phyloP scores from a whole-genome alignment of 1,140 invertebrate species.

The Cardiocondyla obscurior region DNA sequence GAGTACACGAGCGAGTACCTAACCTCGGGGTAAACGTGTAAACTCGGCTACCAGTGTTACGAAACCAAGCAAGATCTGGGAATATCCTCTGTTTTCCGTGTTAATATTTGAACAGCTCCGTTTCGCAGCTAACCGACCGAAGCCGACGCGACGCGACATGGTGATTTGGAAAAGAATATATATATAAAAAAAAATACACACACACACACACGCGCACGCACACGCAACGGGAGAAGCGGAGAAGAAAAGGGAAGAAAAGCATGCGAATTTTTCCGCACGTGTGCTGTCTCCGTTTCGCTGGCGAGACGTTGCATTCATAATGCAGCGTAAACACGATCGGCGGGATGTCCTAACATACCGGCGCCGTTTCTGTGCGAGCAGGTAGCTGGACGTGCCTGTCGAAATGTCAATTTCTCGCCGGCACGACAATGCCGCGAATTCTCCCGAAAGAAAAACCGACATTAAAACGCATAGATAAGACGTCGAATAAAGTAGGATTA shows the following conservation, averaged over 20 bases:
- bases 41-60: constrained; percentile 79
- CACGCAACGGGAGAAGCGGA: not conserved
- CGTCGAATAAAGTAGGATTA: too few relatives aligned
- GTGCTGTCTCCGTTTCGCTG: not conserved
- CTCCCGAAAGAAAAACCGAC: not conserved
- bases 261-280: constrained; percentile 18
- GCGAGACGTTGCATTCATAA: constrained; percentile 10
- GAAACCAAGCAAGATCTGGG: constrained; percentile 72
- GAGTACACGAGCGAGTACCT: constrained; percentile 63
- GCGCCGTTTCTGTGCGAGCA: not conserved
- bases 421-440: not conserved
- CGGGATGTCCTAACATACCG: not conserved
- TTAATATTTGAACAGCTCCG: constrained; percentile 80
- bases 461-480: too few relatives aligned
- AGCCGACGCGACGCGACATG: constrained; percentile 18
- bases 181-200: too few relatives aligned
- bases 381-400: not conserved
- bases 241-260: not conserved
- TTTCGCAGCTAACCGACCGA: constrained; percentile 53
- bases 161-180: not conserved
- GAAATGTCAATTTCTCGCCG: not conserved
- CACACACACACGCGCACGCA: too few relatives aligned
- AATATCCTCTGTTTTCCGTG: constrained; percentile 75
- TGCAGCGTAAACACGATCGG: constrained; percentile 34
- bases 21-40: constrained; percentile 69